A percentile compares a stretch with the other conserved stretches of the same genome.
These are phyloP conservation scores for Calyptomena viridis DNA, from an alignment of 2,113 vertebrate genomes.

Conservation along the genomic window DNA sequence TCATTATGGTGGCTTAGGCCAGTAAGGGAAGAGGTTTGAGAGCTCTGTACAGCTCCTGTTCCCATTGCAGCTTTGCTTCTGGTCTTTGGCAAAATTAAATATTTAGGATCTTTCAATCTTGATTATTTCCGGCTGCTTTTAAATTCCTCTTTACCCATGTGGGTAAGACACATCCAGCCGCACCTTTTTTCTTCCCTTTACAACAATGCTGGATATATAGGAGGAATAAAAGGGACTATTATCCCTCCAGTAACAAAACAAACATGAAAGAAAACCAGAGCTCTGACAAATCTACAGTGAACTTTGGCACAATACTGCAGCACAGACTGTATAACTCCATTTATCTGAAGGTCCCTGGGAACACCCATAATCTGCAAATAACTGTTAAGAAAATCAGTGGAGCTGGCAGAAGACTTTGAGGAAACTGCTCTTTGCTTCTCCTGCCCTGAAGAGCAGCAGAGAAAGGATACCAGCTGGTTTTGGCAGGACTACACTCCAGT, in stretches of 20 bases:
- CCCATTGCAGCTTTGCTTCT: background rate
- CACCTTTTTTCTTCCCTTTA: background rate
- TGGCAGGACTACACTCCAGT: slow-evolving; percentile 20
- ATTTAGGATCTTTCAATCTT: slow-evolving; percentile 9
- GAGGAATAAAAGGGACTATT: slow-evolving; percentile 32
- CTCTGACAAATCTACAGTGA: slow-evolving; percentile 4
- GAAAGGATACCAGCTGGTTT: slow-evolving; percentile 8
- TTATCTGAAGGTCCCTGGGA: slow-evolving; percentile 43
- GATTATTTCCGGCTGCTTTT: background rate
- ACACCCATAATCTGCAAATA: slow-evolving; percentile 45
- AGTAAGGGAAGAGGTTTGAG: background rate
- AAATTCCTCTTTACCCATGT: background rate
- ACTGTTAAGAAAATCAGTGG: slow-evolving; percentile 12
- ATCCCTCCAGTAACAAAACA: slow-evolving; percentile 33
- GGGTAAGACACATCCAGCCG: background rate
- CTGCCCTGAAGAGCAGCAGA: background rate
- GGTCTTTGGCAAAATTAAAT: background rate
- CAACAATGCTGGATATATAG: background rate
- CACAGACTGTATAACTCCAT: background rate
- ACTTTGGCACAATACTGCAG: slow-evolving; percentile 24
- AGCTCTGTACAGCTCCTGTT: background rate
- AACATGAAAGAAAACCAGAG: slow-evolving; percentile 12
- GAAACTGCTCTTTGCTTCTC: background rate
- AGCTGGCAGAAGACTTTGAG: background rate
- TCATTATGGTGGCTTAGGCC: background rate